Base-by-base conservation (phyloP, 2,797 vertebrate species). In the Podarcis lilfordi region DNA sequence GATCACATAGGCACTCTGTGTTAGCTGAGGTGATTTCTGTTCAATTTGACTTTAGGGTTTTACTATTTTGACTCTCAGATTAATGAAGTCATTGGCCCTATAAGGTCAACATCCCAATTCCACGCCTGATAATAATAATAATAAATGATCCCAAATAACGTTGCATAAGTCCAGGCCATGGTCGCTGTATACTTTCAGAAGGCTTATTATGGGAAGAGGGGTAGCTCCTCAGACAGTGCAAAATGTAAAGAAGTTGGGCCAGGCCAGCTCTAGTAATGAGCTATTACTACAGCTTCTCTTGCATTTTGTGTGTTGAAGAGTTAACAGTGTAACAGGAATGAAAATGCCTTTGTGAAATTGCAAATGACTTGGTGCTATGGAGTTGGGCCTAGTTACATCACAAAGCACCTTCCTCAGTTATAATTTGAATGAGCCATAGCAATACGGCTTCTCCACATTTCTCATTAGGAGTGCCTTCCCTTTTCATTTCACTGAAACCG, bases 61-160 rank as follows among this genome's bases (percentile, higher is more conserved):
- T 75, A 59, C 64, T 13, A 13, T 81, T 86, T 55, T 76, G 69
- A 68, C 59, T 35, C 50, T 69, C 59, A 50, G 25, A 43, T 64
- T 23, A 89, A 64, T 55, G 17, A 59, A 50, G 77, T 50, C 59
- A 17, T 75, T 29, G 71, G 37, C 55, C 71, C 43, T 59, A 76
- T 4, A 19, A 80, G 7, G n/a, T 29, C 9, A 68, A 66, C 27
- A 82, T 43, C 17, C 1, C 0, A 21, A 68, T 72, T 76, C 61
- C 0, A 0, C 10, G 43, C 15, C 17, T 3, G 27, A 50, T 50
- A 13, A 50, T 50, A 11, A 50, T 50, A 15, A 55, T 55, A 88
- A 32, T 32, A 43, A 66, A 87, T 68, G 82, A 61, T 4, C 68
- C 7, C 3, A 25, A 85, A 89, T 84, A 92, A 90, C 71, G 84